Conservation (phyloP, 2,888 invertebrate genomes). For the Protophormia terraenovae region DNA sequence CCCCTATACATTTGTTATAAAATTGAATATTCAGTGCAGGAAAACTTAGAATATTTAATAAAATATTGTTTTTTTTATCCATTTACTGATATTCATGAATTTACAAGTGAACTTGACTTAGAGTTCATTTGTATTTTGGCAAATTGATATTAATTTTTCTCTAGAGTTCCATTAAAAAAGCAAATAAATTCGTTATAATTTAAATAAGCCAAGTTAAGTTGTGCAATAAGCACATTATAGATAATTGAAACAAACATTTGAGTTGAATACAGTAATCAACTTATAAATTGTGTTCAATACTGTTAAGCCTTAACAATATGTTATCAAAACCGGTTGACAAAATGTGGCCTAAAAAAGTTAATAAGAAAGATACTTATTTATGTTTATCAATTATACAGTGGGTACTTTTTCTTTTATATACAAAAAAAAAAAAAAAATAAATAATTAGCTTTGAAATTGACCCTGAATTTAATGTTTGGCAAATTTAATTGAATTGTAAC, state of each 20-base stretch:
- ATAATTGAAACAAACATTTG: constrained; percentile 4
- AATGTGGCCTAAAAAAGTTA: neutral
- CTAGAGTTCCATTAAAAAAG: constrained; percentile 68
- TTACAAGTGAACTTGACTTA: constrained; percentile 36
- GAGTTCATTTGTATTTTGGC: constrained; percentile 70
- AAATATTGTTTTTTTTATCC: constrained; percentile 59
- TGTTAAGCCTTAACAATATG: neutral
- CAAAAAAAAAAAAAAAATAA: neutral
- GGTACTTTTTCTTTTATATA: neutral
- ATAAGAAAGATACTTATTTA: neutral
- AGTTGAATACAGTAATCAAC: neutral
- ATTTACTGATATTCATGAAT: constrained; percentile 27
- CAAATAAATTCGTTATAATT: neutral
- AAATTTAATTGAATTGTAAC: neutral
- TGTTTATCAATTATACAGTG: neutral
- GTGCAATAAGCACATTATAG: neutral
- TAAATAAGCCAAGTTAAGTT: neutral
- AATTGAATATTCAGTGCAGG: constrained; percentile 75
- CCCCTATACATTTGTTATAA: constrained; percentile 41
- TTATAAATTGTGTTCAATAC: neutral
- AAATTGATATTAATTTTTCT: constrained; percentile 81
- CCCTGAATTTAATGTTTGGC: constrained; percentile 25
- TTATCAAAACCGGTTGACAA: constrained; percentile 12
- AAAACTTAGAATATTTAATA: constrained; percentile 16
- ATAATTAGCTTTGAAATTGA: neutral